Base-by-base conservation (phyloP, 2,113 vertebrate genomes). In the Campylomormyrus tamandua region DNA sequence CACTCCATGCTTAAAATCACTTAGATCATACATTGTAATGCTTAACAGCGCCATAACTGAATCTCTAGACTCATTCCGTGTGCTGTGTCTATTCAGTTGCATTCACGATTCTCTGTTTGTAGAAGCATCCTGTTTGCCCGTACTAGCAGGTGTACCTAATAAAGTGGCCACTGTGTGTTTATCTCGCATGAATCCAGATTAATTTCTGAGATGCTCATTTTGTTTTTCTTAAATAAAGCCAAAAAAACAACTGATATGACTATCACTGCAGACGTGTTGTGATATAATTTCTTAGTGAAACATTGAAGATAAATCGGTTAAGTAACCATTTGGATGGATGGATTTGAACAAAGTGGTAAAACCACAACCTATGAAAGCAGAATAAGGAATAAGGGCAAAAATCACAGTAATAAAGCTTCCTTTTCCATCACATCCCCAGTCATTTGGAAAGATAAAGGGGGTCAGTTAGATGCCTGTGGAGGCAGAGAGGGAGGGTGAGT, bases 401-500 rank as follows among this genome's bases (percentile, higher is more conserved):
- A 53, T 50, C 15, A 52, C 27, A 35, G 49, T 17, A 86, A 87
- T 53, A 39, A 39, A 8, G 27, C 24, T 87, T 24, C 24, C n/a
- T 39, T 87, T 53, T 87, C n/a, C 31, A 31, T 87, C 50, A 87
- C 85, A 87, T 87, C 50, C 48, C 31, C n/a, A 48, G 39, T 45
- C 48, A 35, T 87, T 56, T 87, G 85, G n/a, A 87, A 87, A 53
- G 31, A 53, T 87, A 15, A 53, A 35, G 85, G 27, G n/a, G n/a
- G 49, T 48, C 39, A 84, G 83, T 84, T n/a, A 19, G 24, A 17
- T 87, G n/a, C 27, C 85, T 56, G 50, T 56, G 85, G n/a, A 53
- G 85, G 85, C 27, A 7, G n/a, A 48, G 15, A 31, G 87, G 93
- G 92, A n/a, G 91, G 92, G 94, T 93, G 95, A 93, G 95, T 95